Conservation (phyloP, 2,888 invertebrate species). For the Carpatolechia fugitivella region DNA sequence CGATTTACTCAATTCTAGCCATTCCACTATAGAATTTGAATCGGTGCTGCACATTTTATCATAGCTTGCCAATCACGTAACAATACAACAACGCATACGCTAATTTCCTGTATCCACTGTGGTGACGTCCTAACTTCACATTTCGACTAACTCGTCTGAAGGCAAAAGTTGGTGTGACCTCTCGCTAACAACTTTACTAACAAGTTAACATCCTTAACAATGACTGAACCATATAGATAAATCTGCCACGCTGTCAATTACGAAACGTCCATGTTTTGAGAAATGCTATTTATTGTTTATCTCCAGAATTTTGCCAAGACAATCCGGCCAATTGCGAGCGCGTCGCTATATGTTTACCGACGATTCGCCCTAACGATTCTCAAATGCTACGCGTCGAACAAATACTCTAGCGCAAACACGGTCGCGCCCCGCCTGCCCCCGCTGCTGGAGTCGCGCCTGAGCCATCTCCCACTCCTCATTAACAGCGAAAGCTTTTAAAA, state of each 20-base stretch:
- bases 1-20: constrained; percentile 39
- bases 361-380: constrained; percentile 74
- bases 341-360: constrained; percentile 65
- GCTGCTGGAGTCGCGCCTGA: constrained; percentile 33
- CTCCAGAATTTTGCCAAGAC: constrained; percentile 63
- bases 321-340: constrained; percentile 67
- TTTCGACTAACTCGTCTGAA: constrained; percentile 62
- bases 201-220: constrained; percentile 73
- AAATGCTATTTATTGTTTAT: constrained; percentile 70
- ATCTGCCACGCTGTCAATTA: constrained; percentile 70
- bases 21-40: constrained; percentile 39
- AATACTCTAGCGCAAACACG: constrained; percentile 66
- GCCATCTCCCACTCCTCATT: constrained; percentile 62
- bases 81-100: constrained; percentile 58
- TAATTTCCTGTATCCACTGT: constrained; percentile 59
- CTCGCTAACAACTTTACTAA: constrained; percentile 72
- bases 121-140: constrained; percentile 66
- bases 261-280: constrained; percentile 72
- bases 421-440: constrained; percentile 33
- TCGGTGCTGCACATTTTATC: constrained; percentile 19
- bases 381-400: constrained; percentile 73
- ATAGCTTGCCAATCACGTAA: constrained; percentile 46
- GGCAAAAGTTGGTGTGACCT: constrained; percentile 70
- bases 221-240: constrained; percentile 77
- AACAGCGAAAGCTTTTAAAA: constrained; percentile 68